Conservation (phyloP, 2,797 vertebrate species). For the Argyrosomus regius region DNA sequence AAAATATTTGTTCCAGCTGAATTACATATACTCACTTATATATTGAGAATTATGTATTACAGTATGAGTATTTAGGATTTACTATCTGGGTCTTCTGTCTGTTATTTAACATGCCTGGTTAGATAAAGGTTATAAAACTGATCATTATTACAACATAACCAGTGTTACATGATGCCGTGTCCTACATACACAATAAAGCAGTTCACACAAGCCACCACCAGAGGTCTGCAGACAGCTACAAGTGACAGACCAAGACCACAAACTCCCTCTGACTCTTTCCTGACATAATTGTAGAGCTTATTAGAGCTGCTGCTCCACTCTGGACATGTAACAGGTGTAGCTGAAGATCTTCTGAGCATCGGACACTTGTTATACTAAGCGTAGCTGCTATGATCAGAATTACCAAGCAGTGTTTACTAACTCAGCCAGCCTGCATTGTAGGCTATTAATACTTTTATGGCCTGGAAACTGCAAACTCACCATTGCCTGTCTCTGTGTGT, state of each 20-base stretch:
- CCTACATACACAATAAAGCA: constrained; percentile 22
- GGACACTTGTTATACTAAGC: background rate
- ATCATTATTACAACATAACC: background rate
- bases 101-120: background rate
- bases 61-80: background rate
- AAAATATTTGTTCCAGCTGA: background rate
- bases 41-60: background rate
- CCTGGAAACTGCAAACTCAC: constrained; percentile 38
- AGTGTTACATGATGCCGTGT: background rate
- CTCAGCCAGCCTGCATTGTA: constrained; percentile 4
- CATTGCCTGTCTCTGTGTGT: constrained; percentile 1
- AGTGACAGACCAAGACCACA: background rate
- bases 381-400: constrained; percentile 1
- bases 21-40: background rate
- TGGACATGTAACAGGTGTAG: background rate
- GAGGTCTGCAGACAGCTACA: constrained; percentile 51
- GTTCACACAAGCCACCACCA: constrained; percentile 54
- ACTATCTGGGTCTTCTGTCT: background rate
- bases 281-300: background rate
- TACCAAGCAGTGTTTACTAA: background rate
- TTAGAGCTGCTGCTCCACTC: background rate
- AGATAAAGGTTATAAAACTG: background rate
- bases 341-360: background rate
- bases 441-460: constrained; percentile 39
- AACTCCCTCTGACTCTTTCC: background rate